These are phyloP conservation scores for Dendrolimus houi DNA, from an alignment of 2,888 invertebrate species.

Conservation along the genomic window DNA sequence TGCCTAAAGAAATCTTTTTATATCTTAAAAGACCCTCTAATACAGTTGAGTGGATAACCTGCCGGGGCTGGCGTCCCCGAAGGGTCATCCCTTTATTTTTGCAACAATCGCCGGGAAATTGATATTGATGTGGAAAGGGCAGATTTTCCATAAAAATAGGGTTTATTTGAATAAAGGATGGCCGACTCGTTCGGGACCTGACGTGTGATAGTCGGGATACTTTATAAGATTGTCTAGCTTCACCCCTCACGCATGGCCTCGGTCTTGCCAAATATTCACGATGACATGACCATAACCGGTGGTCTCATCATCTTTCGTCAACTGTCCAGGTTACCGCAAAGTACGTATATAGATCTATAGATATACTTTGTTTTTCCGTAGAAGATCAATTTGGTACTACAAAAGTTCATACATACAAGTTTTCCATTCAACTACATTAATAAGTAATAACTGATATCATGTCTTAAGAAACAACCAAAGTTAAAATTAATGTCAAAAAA, in stretches of 20 bases:
- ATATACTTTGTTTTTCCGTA: too few relatives aligned
- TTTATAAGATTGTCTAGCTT: slow-evolving; percentile 61
- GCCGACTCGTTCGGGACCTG: slow-evolving; percentile 52
- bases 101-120: slow-evolving; percentile 74
- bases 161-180: slow-evolving; percentile 77
- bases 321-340: slow-evolving; percentile 12
- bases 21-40: slow-evolving; percentile 57
- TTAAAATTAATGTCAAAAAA: too few relatives aligned
- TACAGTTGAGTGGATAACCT: slow-evolving; percentile 65
- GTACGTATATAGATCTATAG: too few relatives aligned
- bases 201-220: slow-evolving; percentile 51
- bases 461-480: too few relatives aligned
- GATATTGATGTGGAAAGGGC: slow-evolving; percentile 76
- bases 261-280: slow-evolving; percentile 23
- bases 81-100: slow-evolving; percentile 76
- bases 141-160: slow-evolving; percentile 76
- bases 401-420: too few relatives aligned
- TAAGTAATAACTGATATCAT: too few relatives aligned
- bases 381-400: too few relatives aligned
- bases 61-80: slow-evolving; percentile 52
- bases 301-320: slow-evolving; percentile 3
- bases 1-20: slow-evolving; percentile 20
- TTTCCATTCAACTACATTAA: too few relatives aligned
- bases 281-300: slow-evolving; percentile 11
- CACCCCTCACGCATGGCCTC: slow-evolving; percentile 36